A percentile compares a stretch with the other conserved stretches of the same genome.
phyloP scores from a whole-genome alignment of 2,888 invertebrate species.

The Hybos culiciformis region DNA sequence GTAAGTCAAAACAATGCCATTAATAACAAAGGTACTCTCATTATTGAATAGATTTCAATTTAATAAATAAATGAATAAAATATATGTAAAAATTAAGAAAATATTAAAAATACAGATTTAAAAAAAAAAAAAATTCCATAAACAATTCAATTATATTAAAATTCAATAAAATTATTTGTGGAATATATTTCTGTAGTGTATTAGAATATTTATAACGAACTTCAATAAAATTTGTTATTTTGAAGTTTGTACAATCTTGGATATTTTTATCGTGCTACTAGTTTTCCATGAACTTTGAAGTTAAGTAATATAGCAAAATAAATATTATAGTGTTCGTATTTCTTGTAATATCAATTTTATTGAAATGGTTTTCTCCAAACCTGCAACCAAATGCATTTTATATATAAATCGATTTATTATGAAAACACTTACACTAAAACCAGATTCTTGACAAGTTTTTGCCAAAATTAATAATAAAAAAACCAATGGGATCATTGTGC shows the following conservation, averaged over 20 bases:
- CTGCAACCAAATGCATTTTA: too few relatives aligned
- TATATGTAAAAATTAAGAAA: not conserved
- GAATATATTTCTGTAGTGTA: too few relatives aligned
- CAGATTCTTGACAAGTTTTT: conserved; percentile 20
- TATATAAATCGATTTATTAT: not conserved
- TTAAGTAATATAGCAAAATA: not conserved
- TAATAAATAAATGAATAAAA: not conserved
- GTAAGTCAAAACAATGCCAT: not conserved
- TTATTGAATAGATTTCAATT: not conserved
- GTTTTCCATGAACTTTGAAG: not conserved
- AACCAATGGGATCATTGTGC: conserved; percentile 18
- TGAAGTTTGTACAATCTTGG: too few relatives aligned
- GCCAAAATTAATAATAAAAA: conserved; percentile 18
- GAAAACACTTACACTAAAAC: conserved; percentile 22
- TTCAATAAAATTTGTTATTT: too few relatives aligned
- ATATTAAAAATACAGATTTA: not conserved
- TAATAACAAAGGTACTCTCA: not conserved
- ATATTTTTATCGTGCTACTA: not conserved
- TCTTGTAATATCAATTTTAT: not conserved
- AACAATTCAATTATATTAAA: too few relatives aligned
- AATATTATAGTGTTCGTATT: not conserved
- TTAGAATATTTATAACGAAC: too few relatives aligned
- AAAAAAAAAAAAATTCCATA: too few relatives aligned
- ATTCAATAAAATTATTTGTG: too few relatives aligned
- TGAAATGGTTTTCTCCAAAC: not conserved